Evolutionary conservation across 2,888 invertebrate genomes (phyloP).

Genomic region (Ctena decussata): DNA sequence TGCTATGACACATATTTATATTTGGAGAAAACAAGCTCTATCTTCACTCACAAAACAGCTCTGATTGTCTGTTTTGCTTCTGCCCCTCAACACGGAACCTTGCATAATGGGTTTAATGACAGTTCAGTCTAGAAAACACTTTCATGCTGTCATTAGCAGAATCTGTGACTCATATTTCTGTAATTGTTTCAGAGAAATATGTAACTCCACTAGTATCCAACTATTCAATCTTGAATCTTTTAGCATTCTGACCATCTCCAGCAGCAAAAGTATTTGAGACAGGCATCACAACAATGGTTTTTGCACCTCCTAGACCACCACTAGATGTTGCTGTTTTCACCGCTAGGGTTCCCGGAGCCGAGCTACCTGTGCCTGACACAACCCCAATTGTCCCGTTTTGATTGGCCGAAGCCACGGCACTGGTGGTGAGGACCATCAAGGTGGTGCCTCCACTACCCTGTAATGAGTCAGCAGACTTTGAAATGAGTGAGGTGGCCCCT

Average conservation of each 20-base stretch:
- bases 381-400: conserved; percentile 60
- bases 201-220: no score
- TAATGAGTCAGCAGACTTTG: conserved; percentile 52
- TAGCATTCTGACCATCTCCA: conserved; percentile 71
- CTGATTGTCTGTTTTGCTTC: no score
- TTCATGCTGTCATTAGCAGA: no score
- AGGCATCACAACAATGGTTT: conserved; percentile 84
- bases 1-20: no score
- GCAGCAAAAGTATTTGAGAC: conserved; percentile 76
- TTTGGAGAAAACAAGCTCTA: no score
- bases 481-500: conserved; percentile 62
- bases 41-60: no score
- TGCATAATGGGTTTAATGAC: no score
- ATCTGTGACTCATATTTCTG: no score
- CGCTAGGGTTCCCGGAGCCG: conserved; percentile 75
- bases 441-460: conserved; percentile 74
- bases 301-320: conserved; percentile 74
- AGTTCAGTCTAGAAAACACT: no score
- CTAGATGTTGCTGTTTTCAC: conserved; percentile 74
- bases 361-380: conserved; percentile 50
- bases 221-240: conserved; percentile 80
- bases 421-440: conserved; percentile 78
- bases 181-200: no score
- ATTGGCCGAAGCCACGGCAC: conserved; percentile 65
- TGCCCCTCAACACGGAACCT: no score